Percentiles rank a stretch among this genome's conserved stretches.
phyloP scores from a whole-genome alignment of 2,888 invertebrate species.

The Digitonthophagus gazella region DNA sequence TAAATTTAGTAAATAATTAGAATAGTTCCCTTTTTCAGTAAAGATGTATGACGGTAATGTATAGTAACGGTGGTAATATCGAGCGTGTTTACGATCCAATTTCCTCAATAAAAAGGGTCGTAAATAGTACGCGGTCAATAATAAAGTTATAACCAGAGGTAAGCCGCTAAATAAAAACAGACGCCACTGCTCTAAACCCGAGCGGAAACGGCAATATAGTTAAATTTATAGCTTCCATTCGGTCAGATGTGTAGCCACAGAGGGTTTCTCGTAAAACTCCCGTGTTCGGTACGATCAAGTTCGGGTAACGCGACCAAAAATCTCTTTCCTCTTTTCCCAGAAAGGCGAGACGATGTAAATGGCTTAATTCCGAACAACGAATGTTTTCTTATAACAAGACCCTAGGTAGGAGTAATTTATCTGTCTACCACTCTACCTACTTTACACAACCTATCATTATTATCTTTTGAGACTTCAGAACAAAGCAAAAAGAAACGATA shows the following conservation, averaged over 20 bases:
- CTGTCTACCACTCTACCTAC: not conserved
- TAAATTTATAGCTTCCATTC: not conserved
- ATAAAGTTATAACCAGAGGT: not conserved
- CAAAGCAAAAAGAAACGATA: not conserved
- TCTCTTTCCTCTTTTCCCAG: not conserved
- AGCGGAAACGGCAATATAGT: not conserved
- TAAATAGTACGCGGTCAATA: not conserved
- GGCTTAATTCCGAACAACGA: not conserved
- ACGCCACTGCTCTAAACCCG: not conserved
- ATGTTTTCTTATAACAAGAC: not conserved
- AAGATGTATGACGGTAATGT: no score
- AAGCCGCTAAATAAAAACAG: not conserved
- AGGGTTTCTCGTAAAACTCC: not conserved
- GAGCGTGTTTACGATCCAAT: not conserved
- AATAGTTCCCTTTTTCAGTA: no score
- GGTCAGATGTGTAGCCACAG: not conserved
- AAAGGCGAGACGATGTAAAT: not conserved
- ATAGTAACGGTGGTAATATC: not conserved
- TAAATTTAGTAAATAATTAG: no score
- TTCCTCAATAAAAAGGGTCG: not conserved
- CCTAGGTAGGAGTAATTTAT: not conserved
- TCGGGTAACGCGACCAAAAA: not conserved
- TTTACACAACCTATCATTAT: not conserved
- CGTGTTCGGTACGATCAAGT: not conserved
- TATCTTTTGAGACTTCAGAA: not conserved